These are phyloP conservation scores for Drosophila pachea DNA, from an alignment of 1,140 invertebrate genomes.

Conservation along the genomic window DNA sequence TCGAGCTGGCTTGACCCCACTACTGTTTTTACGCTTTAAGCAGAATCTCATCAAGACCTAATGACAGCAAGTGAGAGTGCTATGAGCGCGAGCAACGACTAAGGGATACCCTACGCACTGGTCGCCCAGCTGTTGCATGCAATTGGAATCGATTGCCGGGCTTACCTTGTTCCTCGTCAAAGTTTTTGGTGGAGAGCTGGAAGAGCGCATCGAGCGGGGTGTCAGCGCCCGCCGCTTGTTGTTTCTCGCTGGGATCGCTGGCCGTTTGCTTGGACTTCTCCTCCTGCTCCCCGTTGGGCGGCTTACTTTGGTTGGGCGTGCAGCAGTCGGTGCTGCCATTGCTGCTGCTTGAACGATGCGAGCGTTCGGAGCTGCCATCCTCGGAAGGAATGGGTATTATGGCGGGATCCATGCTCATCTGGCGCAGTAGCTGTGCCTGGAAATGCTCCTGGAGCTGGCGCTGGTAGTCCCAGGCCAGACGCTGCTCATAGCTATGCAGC, in stretches of 20 bases:
- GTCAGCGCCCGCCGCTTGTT: slow-evolving; percentile 62
- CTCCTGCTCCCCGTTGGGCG: slow-evolving; percentile 12
- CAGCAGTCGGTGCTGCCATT: slow-evolving; percentile 84
- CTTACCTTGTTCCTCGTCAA: slow-evolving; percentile 88
- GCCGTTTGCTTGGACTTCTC: slow-evolving; percentile 50
- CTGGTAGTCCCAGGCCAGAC: slow-evolving; percentile 81
- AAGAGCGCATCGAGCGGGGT: slow-evolving; percentile 97
- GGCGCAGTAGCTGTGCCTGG: slow-evolving; percentile 73
- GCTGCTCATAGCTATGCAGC: slow-evolving; percentile 79
- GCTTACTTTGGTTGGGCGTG: slow-evolving; percentile 70
- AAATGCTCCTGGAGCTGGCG: slow-evolving; percentile 80
- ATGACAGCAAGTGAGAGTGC: slow-evolving; percentile 68
- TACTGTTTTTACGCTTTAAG: slow-evolving; percentile 79
- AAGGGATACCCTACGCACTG: not conserved
- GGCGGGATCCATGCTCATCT: slow-evolving; percentile 76
- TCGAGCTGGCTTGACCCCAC: slow-evolving; percentile 61
- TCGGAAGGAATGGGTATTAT: slow-evolving; percentile 74
- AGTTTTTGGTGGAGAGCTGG: slow-evolving; percentile 98
- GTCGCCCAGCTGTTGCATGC: slow-evolving; percentile 21
- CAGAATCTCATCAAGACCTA: slow-evolving; percentile 78
- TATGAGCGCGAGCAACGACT: not conserved
- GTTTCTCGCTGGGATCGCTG: slow-evolving; percentile 60
- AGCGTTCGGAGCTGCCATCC: slow-evolving; percentile 80
- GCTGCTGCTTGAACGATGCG: slow-evolving; percentile 62
- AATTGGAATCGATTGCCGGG: not conserved